Evolutionary conservation across 1,140 invertebrate species (phyloP), one percentile per base, ranked within the genome.

Genomic region (Gryon sp.): DNA sequence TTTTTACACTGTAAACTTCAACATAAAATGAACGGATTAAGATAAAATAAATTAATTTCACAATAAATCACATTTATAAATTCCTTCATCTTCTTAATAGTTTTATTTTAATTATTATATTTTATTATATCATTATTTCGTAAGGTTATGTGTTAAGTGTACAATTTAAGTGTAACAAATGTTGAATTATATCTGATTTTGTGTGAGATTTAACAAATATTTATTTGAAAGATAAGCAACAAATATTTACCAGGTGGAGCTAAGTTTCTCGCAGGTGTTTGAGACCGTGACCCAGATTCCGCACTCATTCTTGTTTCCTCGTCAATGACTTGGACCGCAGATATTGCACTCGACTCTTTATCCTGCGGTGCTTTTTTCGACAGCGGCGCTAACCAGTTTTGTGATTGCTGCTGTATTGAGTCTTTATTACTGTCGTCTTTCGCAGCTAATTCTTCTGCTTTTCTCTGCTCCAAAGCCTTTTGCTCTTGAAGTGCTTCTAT

Each of bases 251-350:
- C 81, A 65, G 80, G 80, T 16, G 50, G 28, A 32, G 85, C 43
- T 38, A 88, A 82, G 68, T 82, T 85, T 60, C 86, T 83, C 11
- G 90, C 90, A 16, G 89, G 90, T 32, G 90, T 91, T 70, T 91
- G 89, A 24, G 89, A 90, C 63, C 90, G 82, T 22, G 89, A 90
- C 26, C 84, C 84, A 5, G 84, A 87, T 62, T 94, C 94, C 7
- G 94, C 94, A 87, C 95, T 96, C 95, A 96, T 96, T 76, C 95
- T 91, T 1, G 95, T 96, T 80, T 96, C 95, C 84, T 96, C 95
- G 83, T 96, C 95, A 79, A 94, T 94, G 2, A 94, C 90, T 79
- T 93, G 92, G 22, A 93, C 88, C 0, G 90, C 90, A 9, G 86
- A 87, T n/a, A 88, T 78, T 15, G 73, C 84, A 32, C 66, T 84